These are phyloP conservation scores for Batillaria attramentaria DNA, from an alignment of 1,140 invertebrate species.

Conservation along the genomic window DNA sequence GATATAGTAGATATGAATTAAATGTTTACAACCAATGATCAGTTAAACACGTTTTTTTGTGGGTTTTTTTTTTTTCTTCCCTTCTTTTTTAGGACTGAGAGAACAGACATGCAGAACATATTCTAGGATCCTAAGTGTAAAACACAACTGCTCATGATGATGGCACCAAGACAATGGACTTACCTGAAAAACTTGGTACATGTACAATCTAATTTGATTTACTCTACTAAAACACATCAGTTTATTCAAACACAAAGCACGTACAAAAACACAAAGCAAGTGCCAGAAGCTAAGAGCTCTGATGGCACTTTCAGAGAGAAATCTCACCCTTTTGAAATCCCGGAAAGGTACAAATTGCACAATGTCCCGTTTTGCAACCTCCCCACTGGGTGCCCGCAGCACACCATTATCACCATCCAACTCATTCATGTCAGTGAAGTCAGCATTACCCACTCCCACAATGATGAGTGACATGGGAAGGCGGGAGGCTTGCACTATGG, in stretches of 20 bases:
- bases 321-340: constrained; percentile 68
- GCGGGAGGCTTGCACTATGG: constrained; percentile 74
- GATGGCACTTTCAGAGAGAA: background rate
- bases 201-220: too few relatives aligned
- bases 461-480: constrained; percentile 78
- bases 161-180: too few relatives aligned
- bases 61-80: too few relatives aligned
- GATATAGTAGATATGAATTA: too few relatives aligned
- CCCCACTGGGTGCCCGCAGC: constrained; percentile 67
- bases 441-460: constrained; percentile 77
- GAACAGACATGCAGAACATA: too few relatives aligned
- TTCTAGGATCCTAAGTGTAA: too few relatives aligned
- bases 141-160: too few relatives aligned
- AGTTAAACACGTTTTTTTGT: too few relatives aligned
- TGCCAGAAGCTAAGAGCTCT: background rate
- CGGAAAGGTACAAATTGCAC: constrained; percentile 78
- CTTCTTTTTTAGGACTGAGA: too few relatives aligned
- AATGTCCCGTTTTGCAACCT: constrained; percentile 75
- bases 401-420: constrained; percentile 76
- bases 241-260: background rate
- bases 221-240: too few relatives aligned
- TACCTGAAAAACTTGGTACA: too few relatives aligned
- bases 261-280: background rate
- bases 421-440: constrained; percentile 76
- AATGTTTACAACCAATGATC: too few relatives aligned